phyloP scores from a whole-genome alignment of 1,140 invertebrate species.

The Rhynchophorus ferrugineus region DNA sequence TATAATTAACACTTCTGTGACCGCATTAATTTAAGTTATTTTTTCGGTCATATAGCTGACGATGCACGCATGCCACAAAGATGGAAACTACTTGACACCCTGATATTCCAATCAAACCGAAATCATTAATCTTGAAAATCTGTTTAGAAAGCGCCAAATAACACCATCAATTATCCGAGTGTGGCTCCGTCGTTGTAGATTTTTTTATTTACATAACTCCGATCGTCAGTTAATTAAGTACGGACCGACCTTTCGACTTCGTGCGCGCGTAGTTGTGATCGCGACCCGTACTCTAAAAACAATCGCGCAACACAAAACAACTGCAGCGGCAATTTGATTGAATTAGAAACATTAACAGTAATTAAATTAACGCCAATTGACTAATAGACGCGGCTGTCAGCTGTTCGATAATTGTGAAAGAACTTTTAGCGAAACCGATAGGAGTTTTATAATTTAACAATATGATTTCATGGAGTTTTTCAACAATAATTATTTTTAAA shows the following conservation, averaged over 20 bases:
- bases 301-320: constrained; percentile 7
- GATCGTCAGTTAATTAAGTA: neutral
- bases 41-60: too few species aligned
- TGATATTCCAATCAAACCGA: too few species aligned
- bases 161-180: neutral
- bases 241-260: neutral
- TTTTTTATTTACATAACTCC: neutral
- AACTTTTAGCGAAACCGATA: constrained; percentile 9
- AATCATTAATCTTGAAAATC: neutral
- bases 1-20: too few species aligned
- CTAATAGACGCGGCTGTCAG: constrained; percentile 6
- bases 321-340: constrained; percentile 11
- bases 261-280: neutral
- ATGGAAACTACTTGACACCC: too few species aligned
- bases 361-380: constrained; percentile 22
- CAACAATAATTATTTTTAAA: too few species aligned
- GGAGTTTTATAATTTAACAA: too few species aligned
- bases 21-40: too few species aligned
- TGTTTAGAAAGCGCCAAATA: neutral
- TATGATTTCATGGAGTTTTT: too few species aligned
- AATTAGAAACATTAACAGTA: constrained; percentile 17
- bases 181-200: neutral
- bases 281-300: neutral
- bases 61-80: too few species aligned
- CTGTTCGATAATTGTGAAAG: neutral